Percentiles rank a stretch among this genome's conserved stretches.
These are phyloP conservation scores for Drosophila paranaensis DNA, from an alignment of 2,888 invertebrate genomes.

Conservation along the genomic window DNA sequence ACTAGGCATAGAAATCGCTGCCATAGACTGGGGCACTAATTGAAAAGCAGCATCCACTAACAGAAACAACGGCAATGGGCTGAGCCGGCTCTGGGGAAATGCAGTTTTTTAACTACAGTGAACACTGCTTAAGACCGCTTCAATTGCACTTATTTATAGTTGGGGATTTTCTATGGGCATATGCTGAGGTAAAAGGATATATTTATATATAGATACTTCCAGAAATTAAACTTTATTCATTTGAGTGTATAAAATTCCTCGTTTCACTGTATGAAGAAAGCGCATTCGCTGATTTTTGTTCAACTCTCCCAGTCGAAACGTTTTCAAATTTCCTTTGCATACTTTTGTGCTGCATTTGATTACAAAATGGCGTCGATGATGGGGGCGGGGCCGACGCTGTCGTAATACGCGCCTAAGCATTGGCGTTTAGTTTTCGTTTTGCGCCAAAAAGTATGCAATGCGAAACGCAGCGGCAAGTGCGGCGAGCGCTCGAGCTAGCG, in stretches of 20 bases:
- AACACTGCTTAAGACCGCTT: conserved; percentile 4
- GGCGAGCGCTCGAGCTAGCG: conserved; percentile 39
- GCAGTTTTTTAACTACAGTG: conserved; percentile 56
- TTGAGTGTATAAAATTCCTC: background rate
- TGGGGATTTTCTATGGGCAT: no score
- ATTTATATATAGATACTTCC: background rate
- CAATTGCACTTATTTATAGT: background rate
- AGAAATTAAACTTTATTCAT: background rate
- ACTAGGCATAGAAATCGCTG: conserved; percentile 64
- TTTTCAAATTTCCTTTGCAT: conserved; percentile 59
- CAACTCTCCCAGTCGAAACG: conserved; percentile 1
- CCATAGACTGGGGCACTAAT: conserved; percentile 64
- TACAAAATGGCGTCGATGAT: conserved; percentile 67
- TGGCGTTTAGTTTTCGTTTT: conserved; percentile 75
- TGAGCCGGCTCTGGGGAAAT: conserved; percentile 38
- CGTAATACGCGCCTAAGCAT: conserved; percentile 78
- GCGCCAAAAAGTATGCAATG: conserved; percentile 60
- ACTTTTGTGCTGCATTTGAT: conserved; percentile 74
- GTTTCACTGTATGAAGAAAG: conserved; percentile 47
- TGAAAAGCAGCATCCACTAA: conserved; percentile 77
- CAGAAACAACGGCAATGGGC: conserved; percentile 25
- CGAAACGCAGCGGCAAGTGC: conserved; percentile 49
- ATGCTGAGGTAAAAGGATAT: background rate
- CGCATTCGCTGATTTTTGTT: conserved; percentile 13
- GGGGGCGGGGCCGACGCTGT: conserved; percentile 19